Base-by-base conservation (phyloP, 2,888 invertebrate genomes). In the Xestia ashworthii region DNA sequence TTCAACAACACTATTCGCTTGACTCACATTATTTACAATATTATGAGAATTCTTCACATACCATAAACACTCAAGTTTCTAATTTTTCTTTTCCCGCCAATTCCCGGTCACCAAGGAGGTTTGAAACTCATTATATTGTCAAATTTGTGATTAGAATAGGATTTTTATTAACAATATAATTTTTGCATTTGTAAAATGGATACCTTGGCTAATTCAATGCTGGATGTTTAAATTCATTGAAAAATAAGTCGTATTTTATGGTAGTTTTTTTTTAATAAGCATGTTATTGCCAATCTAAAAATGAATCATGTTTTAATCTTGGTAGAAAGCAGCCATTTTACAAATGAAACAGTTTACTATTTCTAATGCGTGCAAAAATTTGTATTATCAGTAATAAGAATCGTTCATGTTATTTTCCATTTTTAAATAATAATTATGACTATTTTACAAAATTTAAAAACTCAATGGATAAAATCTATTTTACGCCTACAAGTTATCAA, bases 1-100 rank as follows among this genome's bases (percentile, higher is more conserved):
- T 94, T 93, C 90, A 95, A 95, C 93, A 94, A 95, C 95, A 93
- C 94, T 95, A 91, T 93, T 93, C 92, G 89, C 93, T 93, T 93
- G 90, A 92, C 92, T 91, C 91, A 89, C 91, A 89, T 93, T 94
- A 94, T 93, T 92, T 94, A 94, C 93, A 94, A 89, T 87, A 89
- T 90, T 83, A 92, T 92, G 93, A 93, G 91, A 90, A 92, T 93
- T 92, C 92, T 91, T 91, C 78, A 88, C 85, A 88, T 86, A 77
- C 83, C 81, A 25, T 62, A 83, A 83, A 75, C 82, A 58, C 66
- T 76, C 80, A 25, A 79, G 38, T 72, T 66, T 79, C 75, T 62
- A 44, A 41, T 65, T 55, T 53, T 46, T 62, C 8, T 32, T 55
- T 67, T 65, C 74, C 77, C 78, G 70, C 76, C 77, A 76, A 76